phyloP scores from a whole-genome alignment of 2,113 vertebrate species.

The Eublepharis macularius region DNA sequence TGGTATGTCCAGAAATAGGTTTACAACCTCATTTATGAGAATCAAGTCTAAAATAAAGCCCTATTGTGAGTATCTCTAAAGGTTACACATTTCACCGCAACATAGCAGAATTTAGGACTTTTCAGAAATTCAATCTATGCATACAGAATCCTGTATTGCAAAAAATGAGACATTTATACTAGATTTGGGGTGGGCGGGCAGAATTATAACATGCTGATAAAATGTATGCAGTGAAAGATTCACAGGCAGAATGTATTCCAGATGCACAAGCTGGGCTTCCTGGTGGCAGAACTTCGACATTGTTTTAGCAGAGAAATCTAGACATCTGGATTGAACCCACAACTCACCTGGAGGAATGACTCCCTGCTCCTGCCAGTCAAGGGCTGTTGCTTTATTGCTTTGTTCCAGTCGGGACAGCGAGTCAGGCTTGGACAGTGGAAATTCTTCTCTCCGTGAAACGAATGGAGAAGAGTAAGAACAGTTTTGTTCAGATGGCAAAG shows the following conservation, averaged over 20 bases:
- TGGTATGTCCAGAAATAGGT: background rate
- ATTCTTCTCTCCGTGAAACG: slow-evolving; percentile 28
- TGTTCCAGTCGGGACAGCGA: slow-evolving; percentile 4
- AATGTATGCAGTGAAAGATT: background rate
- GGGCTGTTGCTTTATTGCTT: background rate
- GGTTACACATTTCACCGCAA: background rate
- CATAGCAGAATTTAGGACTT: background rate
- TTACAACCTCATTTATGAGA: background rate
- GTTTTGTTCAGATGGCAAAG: background rate
- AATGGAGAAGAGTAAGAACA: background rate
- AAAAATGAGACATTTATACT: background rate
- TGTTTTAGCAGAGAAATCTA: background rate
- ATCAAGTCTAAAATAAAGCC: background rate
- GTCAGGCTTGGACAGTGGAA: slow-evolving; percentile 21
- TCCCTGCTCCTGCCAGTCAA: slow-evolving; percentile 16
- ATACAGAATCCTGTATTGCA: no score
- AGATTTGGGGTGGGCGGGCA: background rate
- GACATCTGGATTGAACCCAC: background rate
- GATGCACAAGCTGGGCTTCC: background rate
- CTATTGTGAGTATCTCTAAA: background rate
- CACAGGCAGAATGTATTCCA: background rate
- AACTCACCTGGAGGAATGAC: slow-evolving; percentile 26
- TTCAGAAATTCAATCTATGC: background rate
- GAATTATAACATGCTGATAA: background rate
- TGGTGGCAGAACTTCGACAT: background rate